Percentiles rank a stretch among this genome's conserved stretches.
Conservation (phyloP, 2,797 vertebrate species). For the Enteromius afrohamiltoni region DNA sequence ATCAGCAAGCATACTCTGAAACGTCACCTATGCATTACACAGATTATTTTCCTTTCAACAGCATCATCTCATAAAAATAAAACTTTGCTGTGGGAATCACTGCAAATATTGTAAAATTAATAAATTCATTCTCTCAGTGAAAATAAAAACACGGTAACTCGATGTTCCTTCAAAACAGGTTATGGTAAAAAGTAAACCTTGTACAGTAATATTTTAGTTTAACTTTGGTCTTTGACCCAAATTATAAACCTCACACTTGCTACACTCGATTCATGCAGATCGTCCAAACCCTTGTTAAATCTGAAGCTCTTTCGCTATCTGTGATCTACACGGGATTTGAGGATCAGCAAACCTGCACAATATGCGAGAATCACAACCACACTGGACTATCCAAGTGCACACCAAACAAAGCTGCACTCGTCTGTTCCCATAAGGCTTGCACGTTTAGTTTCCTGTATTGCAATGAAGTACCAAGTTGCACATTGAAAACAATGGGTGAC, state of each 20-base stretch:
- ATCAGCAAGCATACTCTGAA: slow-evolving; percentile 12
- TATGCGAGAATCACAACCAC: background rate
- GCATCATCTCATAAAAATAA: slow-evolving; percentile 2
- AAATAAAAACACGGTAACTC: background rate
- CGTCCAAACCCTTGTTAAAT: background rate
- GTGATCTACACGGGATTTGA: slow-evolving; percentile 11
- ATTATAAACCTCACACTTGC: background rate
- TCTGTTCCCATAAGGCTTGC: slow-evolving; percentile 48
- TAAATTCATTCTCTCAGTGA: slow-evolving; percentile 1
- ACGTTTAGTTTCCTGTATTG: slow-evolving; percentile 9
- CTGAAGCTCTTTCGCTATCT: background rate
- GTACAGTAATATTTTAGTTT: background rate
- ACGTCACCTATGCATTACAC: background rate
- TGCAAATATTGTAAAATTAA: slow-evolving; percentile 3
- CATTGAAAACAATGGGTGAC: background rate
- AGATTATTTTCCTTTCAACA: background rate
- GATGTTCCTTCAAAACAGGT: background rate
- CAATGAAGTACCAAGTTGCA: background rate
- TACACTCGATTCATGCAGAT: background rate
- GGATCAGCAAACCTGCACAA: background rate
- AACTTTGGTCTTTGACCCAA: background rate
- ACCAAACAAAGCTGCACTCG: slow-evolving; percentile 25
- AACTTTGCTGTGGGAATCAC: background rate
- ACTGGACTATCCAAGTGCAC: background rate
- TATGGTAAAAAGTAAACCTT: background rate